These are phyloP conservation scores for Xenopus laevis DNA, from an alignment of 2,113 vertebrate genomes.

Conservation along the genomic window DNA sequence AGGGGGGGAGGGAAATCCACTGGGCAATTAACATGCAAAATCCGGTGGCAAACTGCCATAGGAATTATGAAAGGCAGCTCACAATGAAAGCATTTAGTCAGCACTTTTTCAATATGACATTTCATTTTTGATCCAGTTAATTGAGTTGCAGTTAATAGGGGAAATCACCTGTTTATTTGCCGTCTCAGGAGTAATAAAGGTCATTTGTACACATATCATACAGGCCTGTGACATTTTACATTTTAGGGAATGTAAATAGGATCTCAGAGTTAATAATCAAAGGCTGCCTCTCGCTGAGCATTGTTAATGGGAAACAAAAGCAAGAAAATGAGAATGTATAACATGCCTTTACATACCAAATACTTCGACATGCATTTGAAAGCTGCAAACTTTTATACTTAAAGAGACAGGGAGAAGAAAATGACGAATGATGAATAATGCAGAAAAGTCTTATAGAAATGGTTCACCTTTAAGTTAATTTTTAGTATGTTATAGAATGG, in stretches of 20 bases:
- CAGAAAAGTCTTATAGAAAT: no score
- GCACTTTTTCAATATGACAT: conserved; percentile 21
- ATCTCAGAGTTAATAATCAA: neutral
- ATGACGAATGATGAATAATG: no score
- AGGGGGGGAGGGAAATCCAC: neutral
- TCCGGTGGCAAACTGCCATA: conserved; percentile 16
- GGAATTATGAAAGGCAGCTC: conserved; percentile 7
- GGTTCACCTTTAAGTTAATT: no score
- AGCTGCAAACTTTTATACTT: no score
- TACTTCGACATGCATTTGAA: no score
- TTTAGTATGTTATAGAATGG: no score
- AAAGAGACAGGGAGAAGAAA: no score
- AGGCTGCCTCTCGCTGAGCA: conserved; percentile 36
- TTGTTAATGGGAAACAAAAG: no score
- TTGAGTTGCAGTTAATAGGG: conserved; percentile 16
- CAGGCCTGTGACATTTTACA: neutral
- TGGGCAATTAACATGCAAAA: conserved; percentile 21
- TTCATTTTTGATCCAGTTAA: conserved; percentile 20
- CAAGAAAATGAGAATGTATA: no score
- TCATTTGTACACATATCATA: conserved; percentile 6
- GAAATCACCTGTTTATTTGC: conserved; percentile 16
- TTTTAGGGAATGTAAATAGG: neutral
- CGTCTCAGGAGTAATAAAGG: neutral
- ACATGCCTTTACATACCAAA: neutral
- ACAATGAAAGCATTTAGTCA: conserved; percentile 11